phyloP scores from a whole-genome alignment of 2,797 vertebrate genomes.

The Limosa lapponica region DNA sequence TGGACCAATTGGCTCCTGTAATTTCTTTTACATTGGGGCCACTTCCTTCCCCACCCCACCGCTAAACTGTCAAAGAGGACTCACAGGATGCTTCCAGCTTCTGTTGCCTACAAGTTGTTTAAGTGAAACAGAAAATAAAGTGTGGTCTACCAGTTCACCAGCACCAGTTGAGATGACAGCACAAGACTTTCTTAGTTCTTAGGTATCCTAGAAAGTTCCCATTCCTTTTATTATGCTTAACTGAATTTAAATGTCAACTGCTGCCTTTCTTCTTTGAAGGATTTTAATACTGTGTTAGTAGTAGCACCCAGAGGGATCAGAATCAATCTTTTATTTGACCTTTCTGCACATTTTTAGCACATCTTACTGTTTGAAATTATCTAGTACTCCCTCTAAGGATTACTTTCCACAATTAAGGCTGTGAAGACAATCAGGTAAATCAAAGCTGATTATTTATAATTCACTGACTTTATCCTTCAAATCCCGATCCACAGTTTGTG shows the following conservation, averaged over 20 bases:
- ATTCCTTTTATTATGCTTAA: not conserved
- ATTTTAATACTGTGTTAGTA: not conserved
- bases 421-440: not conserved
- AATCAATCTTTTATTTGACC: not conserved
- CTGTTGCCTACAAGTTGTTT: not conserved
- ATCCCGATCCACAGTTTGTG: not conserved
- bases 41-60: not conserved
- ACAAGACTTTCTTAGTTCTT: not conserved
- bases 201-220: not conserved
- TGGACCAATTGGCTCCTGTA: not conserved
- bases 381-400: not conserved
- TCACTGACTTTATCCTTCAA: not conserved
- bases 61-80: not conserved
- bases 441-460: not conserved
- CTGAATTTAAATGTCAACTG: not conserved
- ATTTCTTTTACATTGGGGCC: not conserved
- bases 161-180: not conserved
- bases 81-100: not conserved
- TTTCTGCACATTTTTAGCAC: not conserved
- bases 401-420: not conserved
- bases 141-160: not conserved
- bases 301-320: not conserved
- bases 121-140: not conserved
- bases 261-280: not conserved
- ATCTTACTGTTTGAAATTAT: not conserved